phyloP scores from a whole-genome alignment of 1,140 invertebrate genomes.

The Liolophura sinensis region DNA sequence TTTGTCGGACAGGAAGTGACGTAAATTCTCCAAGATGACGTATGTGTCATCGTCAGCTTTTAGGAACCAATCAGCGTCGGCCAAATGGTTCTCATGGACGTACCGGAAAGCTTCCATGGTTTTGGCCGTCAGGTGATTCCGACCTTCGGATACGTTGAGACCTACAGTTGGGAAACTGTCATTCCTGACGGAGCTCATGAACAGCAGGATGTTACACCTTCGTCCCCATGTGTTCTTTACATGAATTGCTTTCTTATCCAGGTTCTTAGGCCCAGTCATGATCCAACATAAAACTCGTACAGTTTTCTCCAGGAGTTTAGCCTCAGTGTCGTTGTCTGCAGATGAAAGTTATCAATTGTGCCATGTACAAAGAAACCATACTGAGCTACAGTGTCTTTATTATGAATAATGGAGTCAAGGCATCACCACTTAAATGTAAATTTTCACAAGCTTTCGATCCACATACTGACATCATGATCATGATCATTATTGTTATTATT shows the following conservation, averaged over 20 bases:
- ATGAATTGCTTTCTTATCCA: constrained; percentile 84
- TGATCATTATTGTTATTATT: too few relatives aligned
- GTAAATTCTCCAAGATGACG: constrained; percentile 62
- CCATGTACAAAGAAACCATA: too few relatives aligned
- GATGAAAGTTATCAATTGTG: not conserved
- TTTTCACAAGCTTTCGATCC: too few relatives aligned
- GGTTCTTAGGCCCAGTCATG: constrained; percentile 88
- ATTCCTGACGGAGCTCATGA: constrained; percentile 54
- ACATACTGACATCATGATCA: too few relatives aligned
- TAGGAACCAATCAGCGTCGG: constrained; percentile 79
- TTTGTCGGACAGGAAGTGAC: constrained; percentile 44
- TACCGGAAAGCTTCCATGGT: constrained; percentile 59
- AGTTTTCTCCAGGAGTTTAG: constrained; percentile 68
- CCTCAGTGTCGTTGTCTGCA: constrained; percentile 63
- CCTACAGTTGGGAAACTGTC: constrained; percentile 43
- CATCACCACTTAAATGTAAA: too few relatives aligned
- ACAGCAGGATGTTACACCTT: constrained; percentile 85
- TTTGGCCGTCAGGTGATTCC: constrained; percentile 24
- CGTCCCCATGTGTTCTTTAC: constrained; percentile 95
- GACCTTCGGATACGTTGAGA: constrained; percentile 20
- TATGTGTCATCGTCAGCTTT: constrained; percentile 95
- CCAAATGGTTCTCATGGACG: constrained; percentile 66
- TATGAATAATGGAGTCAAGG: too few relatives aligned
- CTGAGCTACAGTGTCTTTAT: too few relatives aligned
- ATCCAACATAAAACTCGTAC: constrained; percentile 89